Conservation (phyloP, 2,113 vertebrate species). For the Spermophilus dauricus region DNA sequence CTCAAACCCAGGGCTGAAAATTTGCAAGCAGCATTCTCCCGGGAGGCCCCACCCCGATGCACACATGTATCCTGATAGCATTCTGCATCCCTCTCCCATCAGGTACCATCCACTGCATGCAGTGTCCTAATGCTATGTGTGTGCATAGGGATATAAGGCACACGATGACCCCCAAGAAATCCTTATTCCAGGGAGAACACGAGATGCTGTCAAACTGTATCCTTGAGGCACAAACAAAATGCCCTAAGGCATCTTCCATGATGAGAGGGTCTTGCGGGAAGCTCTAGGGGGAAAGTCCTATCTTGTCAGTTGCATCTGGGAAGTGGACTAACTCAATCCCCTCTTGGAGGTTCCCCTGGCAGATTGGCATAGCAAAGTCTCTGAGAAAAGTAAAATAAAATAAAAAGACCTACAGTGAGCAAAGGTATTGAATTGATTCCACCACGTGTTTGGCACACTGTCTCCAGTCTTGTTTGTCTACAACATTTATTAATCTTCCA, state of each 20-base stretch:
- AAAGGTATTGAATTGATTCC: background rate
- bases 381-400: background rate
- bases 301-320: background rate
- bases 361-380: background rate
- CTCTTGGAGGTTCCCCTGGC: background rate
- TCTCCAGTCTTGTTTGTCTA: background rate
- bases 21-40: background rate
- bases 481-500: background rate
- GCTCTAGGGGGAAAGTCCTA: background rate
- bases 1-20: background rate
- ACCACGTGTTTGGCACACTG: background rate
- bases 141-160: background rate
- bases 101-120: rapidly evolving
- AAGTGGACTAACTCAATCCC: background rate
- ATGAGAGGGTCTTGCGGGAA: background rate
- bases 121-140: background rate
- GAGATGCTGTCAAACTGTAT: background rate
- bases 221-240: background rate
- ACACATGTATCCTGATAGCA: background rate
- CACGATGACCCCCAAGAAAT: background rate
- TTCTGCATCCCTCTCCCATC: background rate
- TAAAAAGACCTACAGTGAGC: background rate
- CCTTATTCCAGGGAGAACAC: background rate
- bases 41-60: no score
- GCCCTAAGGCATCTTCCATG: background rate